Evolutionary conservation across 2,888 invertebrate genomes (phyloP).

Genomic region (Rhodophaea formosa): DNA sequence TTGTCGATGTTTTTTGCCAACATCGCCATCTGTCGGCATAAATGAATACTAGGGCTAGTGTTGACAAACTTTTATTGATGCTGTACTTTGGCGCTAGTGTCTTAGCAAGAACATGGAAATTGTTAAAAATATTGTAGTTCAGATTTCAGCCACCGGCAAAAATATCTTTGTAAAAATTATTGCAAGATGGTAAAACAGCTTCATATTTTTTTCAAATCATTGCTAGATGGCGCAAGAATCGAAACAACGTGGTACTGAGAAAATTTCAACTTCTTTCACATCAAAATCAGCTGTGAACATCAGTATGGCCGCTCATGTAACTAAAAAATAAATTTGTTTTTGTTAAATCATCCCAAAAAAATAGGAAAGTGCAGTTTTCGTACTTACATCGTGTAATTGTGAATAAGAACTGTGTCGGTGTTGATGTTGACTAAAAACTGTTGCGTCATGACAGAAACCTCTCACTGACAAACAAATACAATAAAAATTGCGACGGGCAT

Average conservation of each 20-base stretch:
- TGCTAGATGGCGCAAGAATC: conserved; percentile 52
- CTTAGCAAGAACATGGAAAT: background rate
- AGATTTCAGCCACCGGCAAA: too few species aligned
- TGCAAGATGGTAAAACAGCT: conserved; percentile 49
- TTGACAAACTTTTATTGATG: too few species aligned
- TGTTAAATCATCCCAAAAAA: conserved; percentile 65
- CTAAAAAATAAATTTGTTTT: conserved; percentile 71
- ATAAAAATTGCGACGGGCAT: conserved; percentile 69
- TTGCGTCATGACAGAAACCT: conserved; percentile 80
- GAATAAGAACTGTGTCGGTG: conserved; percentile 58
- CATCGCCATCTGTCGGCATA: too few species aligned
- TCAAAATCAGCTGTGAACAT: conserved; percentile 82
- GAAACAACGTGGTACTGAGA: conserved; percentile 75
- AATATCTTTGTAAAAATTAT: too few species aligned
- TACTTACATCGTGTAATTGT: conserved; percentile 61
- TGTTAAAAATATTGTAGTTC: too few species aligned
- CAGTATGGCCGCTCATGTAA: conserved; percentile 77
- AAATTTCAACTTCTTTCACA: conserved; percentile 69
- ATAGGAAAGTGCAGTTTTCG: conserved; percentile 70
- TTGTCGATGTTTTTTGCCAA: too few species aligned
- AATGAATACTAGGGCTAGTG: too few species aligned
- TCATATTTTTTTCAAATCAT: conserved; percentile 24
- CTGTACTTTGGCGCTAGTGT: background rate
- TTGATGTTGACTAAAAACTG: conserved; percentile 75
- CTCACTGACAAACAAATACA: conserved; percentile 80